Conservation (phyloP, 2,888 invertebrate genomes). For the Mayetiola destructor region DNA sequence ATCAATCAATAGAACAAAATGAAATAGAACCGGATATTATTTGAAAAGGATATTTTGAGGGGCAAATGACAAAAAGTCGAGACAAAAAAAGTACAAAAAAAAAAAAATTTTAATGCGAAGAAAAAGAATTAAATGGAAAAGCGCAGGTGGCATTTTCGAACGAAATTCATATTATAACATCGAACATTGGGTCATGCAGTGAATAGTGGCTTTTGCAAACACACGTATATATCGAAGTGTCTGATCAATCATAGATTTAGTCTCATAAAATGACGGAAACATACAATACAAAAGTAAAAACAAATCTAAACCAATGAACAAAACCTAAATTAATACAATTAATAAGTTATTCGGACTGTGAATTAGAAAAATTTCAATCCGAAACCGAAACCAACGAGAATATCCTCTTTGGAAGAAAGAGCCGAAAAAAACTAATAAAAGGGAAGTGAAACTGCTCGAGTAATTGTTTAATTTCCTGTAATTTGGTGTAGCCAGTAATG, state of each 20-base stretch:
- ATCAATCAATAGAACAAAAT: no score
- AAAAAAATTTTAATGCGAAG: background rate
- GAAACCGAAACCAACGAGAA: no score
- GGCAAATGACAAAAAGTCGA: background rate
- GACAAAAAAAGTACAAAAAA: background rate
- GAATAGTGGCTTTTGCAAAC: background rate
- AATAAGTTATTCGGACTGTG: background rate
- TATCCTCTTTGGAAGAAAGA: no score
- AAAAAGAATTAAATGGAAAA: background rate
- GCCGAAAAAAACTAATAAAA: no score
- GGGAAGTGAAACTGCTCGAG: no score
- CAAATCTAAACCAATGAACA: slow-evolving; percentile 3
- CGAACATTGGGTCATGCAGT: background rate
- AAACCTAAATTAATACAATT: background rate
- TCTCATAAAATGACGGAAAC: background rate
- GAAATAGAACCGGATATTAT: slow-evolving; percentile 8
- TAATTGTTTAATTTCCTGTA: slow-evolving; percentile 11
- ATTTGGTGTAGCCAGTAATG: slow-evolving; percentile 2
- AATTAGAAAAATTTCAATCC: no score
- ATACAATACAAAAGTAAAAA: background rate
- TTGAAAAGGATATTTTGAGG: background rate
- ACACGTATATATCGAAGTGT: background rate
- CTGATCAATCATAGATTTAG: slow-evolving; percentile 12
- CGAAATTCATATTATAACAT: no score
- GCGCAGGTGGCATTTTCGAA: background rate